Conservation (phyloP, 23 tunicate genomes). For the Aplidium turbinatum region DNA sequence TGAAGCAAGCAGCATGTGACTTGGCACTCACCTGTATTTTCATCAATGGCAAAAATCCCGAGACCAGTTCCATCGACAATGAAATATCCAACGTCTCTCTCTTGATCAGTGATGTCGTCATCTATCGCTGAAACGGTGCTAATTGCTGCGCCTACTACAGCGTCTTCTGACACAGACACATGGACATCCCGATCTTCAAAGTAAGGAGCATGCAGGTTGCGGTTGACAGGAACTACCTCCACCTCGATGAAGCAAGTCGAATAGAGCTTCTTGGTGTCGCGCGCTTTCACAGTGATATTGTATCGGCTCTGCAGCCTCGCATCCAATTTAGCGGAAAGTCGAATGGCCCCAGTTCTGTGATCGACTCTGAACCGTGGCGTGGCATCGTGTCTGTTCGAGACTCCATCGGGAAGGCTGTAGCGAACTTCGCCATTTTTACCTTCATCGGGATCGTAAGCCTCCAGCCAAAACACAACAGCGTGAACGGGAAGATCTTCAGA, state of each 20-base stretch:
- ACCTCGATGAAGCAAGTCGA: slow-evolving; percentile 58
- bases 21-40: slow-evolving; percentile 51
- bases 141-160: slow-evolving; percentile 34
- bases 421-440: slow-evolving; percentile 57
- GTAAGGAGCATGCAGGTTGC: slow-evolving; percentile 66
- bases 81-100: slow-evolving; percentile 36
- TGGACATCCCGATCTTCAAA: slow-evolving; percentile 11
- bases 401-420: slow-evolving; percentile 46
- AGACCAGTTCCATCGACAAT: slow-evolving; percentile 52
- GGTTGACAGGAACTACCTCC: slow-evolving; percentile 50
- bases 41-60: slow-evolving; percentile 46
- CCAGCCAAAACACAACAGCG: slow-evolving; percentile 55
- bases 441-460: slow-evolving; percentile 80
- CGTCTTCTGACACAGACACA: slow-evolving; percentile 45
- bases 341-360: slow-evolving; percentile 50
- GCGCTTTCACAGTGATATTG: slow-evolving; percentile 62
- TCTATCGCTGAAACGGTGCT: slow-evolving; percentile 64
- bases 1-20: too few relatives aligned
- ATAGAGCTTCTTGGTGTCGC: slow-evolving; percentile 42
- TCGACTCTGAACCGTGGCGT: slow-evolving; percentile 46
- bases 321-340: slow-evolving; percentile 30
- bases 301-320: slow-evolving; percentile 46
- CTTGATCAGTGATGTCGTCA: slow-evolving; percentile 36
- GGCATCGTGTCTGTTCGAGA: neutral
- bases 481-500: slow-evolving; percentile 78